Base-by-base conservation (phyloP, 2,113 vertebrate genomes). In the Carassius auratus region DNA sequence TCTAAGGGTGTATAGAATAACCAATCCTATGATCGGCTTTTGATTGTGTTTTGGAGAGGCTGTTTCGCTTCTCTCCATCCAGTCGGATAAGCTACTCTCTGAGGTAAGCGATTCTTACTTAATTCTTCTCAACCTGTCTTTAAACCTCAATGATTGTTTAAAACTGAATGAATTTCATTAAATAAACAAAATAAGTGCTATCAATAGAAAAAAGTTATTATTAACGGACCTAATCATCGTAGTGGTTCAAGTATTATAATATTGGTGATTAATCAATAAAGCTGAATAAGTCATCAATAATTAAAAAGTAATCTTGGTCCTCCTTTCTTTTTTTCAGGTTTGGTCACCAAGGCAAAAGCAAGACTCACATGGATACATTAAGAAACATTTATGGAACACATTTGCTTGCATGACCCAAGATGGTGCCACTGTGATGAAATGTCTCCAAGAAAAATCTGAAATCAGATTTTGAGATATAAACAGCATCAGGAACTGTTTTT, bases 301-400 rank as follows among this genome's bases (percentile, higher is more conserved):
- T 55, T 87, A 89, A 85, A 76, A 52, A 83, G 79, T 87, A 59
- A 85, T 85, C 83, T 48, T 69, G 38, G 17, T 84, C 79, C 71
- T 73, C 64, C 33, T 86, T 26, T 85, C 79, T 88, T 66, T 83
- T 85, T 81, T 76, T 66, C 85, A 87, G 88, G 74, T 10, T 83
- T 21, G 15, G 13, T 61, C 78, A 8, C 15, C 71, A 12, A 74
- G 38, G 23, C 77, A 84, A 88, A 76, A 55, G 38, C 76, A 79
- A 78, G 69, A 81, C 42, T 10, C 17, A 2, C 38, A 81, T 48
- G 73, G 38, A 82, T 69, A 82, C 82, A 45, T 26, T n/a, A 45
- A 80, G 61, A 66, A 84, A 82, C 61, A 38, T 84, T 77, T 69
- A 81, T 84, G 85, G 75, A 84, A 45, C 50, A 76, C 85, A 76